Percentiles rank a stretch among this genome's conserved stretches.
Evolutionary conservation across 2,797 vertebrate species (phyloP).

Genomic region (Babyrousa celebensis): DNA sequence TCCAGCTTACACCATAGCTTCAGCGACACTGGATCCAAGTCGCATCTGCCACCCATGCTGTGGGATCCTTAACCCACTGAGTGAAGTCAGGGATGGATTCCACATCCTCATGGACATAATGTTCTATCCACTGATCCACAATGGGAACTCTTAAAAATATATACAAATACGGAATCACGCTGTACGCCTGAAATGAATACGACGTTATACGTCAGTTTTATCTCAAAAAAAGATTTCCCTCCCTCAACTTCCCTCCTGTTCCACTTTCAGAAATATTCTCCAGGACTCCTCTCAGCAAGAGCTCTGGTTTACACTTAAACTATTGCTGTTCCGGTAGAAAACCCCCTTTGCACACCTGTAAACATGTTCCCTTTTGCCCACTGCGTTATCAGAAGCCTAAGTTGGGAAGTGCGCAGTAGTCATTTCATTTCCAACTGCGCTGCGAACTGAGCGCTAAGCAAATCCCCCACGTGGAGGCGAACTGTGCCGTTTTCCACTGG

Average conservation of each 20-base stretch:
- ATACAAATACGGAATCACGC: background rate
- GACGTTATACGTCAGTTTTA: background rate
- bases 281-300: background rate
- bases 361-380: background rate
- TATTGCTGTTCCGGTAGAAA: background rate
- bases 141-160: no score
- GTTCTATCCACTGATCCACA: no score
- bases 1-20: no score
- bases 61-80: no score
- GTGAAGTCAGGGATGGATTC: no score
- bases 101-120: no score
- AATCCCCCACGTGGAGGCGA: background rate
- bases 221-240: background rate
- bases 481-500: background rate
- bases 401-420: fast-evolving
- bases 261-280: conserved; percentile 9
- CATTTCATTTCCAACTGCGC: fast-evolving
- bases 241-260: background rate
- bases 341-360: background rate
- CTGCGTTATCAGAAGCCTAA: background rate
- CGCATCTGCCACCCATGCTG: no score
- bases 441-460: background rate
- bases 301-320: background rate
- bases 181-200: background rate
- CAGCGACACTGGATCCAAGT: no score